Conservation (phyloP, 2,113 vertebrate species). For the Lasiurus borealis region DNA sequence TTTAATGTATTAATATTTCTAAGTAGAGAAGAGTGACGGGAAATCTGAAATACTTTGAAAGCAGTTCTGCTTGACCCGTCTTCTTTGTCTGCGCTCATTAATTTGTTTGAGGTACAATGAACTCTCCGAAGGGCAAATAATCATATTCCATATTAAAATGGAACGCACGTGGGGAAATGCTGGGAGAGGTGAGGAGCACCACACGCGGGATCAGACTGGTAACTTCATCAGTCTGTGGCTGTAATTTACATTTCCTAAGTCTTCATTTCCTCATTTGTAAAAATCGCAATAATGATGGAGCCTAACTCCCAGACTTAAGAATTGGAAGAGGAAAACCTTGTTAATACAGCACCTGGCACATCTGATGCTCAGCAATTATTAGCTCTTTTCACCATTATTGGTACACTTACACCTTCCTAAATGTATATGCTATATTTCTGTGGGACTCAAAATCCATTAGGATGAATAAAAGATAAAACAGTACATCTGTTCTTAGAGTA, state of each 20-base stretch:
- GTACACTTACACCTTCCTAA: not conserved
- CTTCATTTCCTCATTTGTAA: slow-evolving; percentile 50
- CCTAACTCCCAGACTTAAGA: not conserved
- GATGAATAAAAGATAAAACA: slow-evolving; percentile 37
- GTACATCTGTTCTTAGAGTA: slow-evolving; percentile 21
- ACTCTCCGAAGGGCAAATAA: not conserved
- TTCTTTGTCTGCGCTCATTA: not conserved
- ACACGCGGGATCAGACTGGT: not conserved
- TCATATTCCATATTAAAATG: not conserved
- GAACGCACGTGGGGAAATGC: not conserved
- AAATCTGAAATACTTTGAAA: not conserved
- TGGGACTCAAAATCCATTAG: slow-evolving; percentile 40
- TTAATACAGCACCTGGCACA: not conserved
- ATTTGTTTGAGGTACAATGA: slow-evolving; percentile 1
- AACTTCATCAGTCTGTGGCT: slow-evolving; percentile 11
- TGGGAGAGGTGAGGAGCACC: not conserved
- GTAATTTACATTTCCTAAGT: not conserved
- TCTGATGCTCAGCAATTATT: not conserved
- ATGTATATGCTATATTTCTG: not conserved
- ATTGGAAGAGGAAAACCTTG: slow-evolving; percentile 18
- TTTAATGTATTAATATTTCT: too few relatives aligned
- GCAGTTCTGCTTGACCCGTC: not conserved
- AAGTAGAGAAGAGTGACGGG: not conserved
- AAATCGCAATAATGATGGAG: not conserved
- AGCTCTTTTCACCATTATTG: not conserved